Conservation (phyloP, 2,113 vertebrate genomes). For the Telmatochromis bifrenatus region DNA sequence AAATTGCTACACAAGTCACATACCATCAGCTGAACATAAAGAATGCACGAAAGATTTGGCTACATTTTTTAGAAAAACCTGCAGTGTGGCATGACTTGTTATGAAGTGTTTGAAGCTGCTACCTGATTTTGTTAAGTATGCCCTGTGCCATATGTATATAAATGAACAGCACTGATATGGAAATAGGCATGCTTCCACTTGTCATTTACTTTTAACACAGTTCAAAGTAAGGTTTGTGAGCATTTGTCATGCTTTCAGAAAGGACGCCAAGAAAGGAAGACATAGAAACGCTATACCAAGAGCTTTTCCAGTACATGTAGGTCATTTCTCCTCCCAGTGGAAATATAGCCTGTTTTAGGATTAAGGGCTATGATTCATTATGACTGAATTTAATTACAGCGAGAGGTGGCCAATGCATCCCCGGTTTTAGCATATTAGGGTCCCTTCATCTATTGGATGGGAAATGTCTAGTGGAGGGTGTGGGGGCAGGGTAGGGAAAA, state of each 20-base stretch:
- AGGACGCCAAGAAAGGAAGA: background rate
- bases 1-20: conserved; percentile 17
- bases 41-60: background rate
- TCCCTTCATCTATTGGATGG: conserved; percentile 30
- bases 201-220: conserved; percentile 13
- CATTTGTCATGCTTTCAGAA: conserved; percentile 23
- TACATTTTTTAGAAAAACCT: background rate
- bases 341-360: conserved; percentile 61
- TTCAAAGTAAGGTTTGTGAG: conserved; percentile 19
- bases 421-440: conserved; percentile 53
- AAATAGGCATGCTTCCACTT: background rate
- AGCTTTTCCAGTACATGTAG: conserved; percentile 55
- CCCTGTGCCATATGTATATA: background rate
- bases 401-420: conserved; percentile 48
- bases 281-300: conserved; percentile 7
- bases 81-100: background rate
- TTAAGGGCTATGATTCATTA: conserved; percentile 65
- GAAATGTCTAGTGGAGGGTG: conserved; percentile 6
- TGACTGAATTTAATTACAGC: conserved; percentile 63
- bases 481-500: background rate
- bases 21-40: background rate
- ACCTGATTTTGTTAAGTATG: background rate
- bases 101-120: background rate
- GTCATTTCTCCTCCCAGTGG: conserved; percentile 59
- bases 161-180: conserved; percentile 26